Percentiles rank a stretch among this genome's conserved stretches.
Evolutionary conservation across 2,888 invertebrate species (phyloP).

Genomic region (Drosophila kokeensis): DNA sequence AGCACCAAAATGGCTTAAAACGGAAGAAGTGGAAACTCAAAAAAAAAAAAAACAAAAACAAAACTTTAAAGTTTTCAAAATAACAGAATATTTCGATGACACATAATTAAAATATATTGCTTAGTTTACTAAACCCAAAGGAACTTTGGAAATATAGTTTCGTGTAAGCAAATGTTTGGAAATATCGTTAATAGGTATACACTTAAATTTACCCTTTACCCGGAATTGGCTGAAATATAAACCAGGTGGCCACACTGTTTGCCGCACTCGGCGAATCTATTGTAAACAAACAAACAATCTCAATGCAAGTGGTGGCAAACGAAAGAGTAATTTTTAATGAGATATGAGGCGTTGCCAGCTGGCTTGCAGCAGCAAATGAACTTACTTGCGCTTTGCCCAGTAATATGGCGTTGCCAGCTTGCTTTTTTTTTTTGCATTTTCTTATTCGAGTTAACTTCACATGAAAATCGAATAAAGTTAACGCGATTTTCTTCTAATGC

Average conservation of each 20-base stretch:
- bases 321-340: neutral
- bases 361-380: neutral
- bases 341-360: slow-evolving; percentile 1
- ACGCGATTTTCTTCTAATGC: neutral
- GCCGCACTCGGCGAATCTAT: neutral
- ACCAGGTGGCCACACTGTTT: neutral
- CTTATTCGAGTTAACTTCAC: neutral
- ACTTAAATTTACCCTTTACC: neutral
- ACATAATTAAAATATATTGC: neutral
- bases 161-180: neutral
- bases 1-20: neutral
- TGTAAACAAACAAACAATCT: slow-evolving; percentile 1
- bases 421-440: neutral
- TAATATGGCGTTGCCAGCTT: slow-evolving; percentile 1
- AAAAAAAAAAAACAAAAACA: neutral
- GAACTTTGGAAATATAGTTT: neutral
- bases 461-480: neutral
- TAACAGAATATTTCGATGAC: neutral
- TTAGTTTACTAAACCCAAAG: neutral
- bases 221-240: neutral
- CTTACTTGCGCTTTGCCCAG: neutral
- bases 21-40: slow-evolving; percentile 10
- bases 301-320: neutral
- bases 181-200: neutral
- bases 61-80: neutral